phyloP scores from a whole-genome alignment of 2,113 vertebrate genomes.

The Saguinus imperator region DNA sequence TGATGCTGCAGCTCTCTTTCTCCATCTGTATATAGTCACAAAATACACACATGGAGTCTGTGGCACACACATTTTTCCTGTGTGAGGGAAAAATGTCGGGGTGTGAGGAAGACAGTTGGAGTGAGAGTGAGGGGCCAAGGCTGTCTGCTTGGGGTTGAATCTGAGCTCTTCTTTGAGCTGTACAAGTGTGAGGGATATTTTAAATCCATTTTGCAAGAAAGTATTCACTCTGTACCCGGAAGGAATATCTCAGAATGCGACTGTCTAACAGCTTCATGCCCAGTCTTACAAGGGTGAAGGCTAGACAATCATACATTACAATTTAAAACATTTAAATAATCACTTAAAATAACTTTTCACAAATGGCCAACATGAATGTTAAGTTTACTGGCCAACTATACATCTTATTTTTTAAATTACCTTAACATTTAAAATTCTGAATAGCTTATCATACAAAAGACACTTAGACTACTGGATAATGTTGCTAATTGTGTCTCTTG shows the following conservation, averaged over 20 bases:
- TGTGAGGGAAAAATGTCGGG: neutral
- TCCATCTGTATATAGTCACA: neutral
- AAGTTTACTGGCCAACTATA: neutral
- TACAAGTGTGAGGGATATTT: neutral
- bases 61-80: neutral
- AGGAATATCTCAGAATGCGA: neutral
- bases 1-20: neutral
- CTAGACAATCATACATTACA: neutral
- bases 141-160: neutral
- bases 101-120: neutral
- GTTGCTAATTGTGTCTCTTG: neutral
- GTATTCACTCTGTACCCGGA: neutral
- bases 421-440: neutral
- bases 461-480: neutral
- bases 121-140: neutral
- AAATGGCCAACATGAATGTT: neutral
- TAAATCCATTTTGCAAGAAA: neutral
- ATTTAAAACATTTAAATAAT: neutral
- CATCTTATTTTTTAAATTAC: neutral
- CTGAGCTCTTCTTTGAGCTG: neutral
- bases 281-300: neutral
- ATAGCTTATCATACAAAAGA: neutral
- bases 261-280: neutral
- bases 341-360: neutral
- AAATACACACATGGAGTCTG: neutral